phyloP scores from a whole-genome alignment of 2,113 vertebrate species.

The Notothenia coriiceps region DNA sequence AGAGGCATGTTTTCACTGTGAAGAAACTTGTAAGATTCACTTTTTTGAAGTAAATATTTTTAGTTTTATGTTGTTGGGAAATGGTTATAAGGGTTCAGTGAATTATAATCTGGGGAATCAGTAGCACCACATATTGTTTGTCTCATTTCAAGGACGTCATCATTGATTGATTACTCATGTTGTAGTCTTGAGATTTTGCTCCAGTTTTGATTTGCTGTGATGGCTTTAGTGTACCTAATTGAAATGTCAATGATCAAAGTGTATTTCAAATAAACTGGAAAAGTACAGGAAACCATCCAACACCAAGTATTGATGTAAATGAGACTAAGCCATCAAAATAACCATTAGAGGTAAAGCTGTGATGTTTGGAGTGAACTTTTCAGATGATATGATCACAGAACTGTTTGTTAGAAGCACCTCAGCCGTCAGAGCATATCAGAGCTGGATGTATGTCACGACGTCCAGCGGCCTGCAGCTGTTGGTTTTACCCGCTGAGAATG shows the following conservation, averaged over 20 bases:
- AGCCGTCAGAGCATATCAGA: constrained; percentile 26
- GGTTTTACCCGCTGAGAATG: constrained; percentile 31
- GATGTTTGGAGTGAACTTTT: background rate
- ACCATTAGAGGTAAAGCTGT: background rate
- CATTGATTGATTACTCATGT: background rate
- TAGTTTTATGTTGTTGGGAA: too few species aligned
- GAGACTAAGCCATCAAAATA: background rate
- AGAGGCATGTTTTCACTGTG: too few species aligned
- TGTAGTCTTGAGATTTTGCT: background rate
- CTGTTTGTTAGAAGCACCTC: constrained; percentile 14
- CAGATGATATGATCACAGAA: constrained; percentile 13
- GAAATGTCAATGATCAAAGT: background rate
- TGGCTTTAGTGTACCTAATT: background rate
- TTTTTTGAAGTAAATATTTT: too few species aligned
- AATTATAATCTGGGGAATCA: too few species aligned
- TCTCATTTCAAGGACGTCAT: background rate
- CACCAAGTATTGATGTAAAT: background rate
- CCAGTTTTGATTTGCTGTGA: background rate
- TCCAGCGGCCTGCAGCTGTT: constrained; percentile 36
- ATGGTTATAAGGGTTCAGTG: too few species aligned
- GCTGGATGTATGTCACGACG: constrained; percentile 40
- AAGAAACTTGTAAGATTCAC: too few species aligned
- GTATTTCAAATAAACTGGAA: background rate
- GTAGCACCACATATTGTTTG: background rate
- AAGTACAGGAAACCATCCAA: background rate